Base-by-base conservation (phyloP, 2,797 vertebrate genomes). In the Lithobates pipiens region DNA sequence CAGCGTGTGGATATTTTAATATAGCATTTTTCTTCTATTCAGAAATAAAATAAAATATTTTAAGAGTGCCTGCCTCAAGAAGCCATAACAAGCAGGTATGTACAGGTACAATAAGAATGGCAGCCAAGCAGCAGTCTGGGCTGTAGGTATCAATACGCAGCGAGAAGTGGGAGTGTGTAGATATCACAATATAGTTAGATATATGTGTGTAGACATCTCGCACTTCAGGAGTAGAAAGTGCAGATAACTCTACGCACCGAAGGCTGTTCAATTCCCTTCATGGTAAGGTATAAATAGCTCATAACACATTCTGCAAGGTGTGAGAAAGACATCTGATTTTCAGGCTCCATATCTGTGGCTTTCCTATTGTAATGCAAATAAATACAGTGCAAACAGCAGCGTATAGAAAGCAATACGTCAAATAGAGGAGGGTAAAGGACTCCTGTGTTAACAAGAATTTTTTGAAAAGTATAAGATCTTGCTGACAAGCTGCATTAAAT, bases 401-500 rank as follows among this genome's bases (percentile, higher is more conserved):
- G 63, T 87, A 87, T 87, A 83, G 85, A 87, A 87, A 83, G 85
- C 85, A 87, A 87, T 87, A 87, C 85, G 85, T 87, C 85, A 87
- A 87, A 87, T 79, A 83, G 70, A 87, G 85, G 85, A 83, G 85
- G 85, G 85, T 87, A 83, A 87, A 83, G 85, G 85, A 87, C 80
- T 87, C 85, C 81, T 83, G 88, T 93, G 85, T 83, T 93, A 95
- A 93, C 69, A 3, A 92, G 92, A 89, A 68, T 91, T 92, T 91
- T 90, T 89, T 88, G 89, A 82, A 89, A 81, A 91, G 90, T 85
- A 88, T 91, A 89, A 93, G 92, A 91, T 92, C 92, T 92, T 93
- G 94, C 93, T 95, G 94, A 95, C 95, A 95, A 93, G 93, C 54
- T 1, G 89, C 88, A 94, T 95, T 95, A 95, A 95, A 95, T 95